These are phyloP conservation scores for Allophyes oxyacanthae DNA, from an alignment of 2,888 invertebrate species.

Conservation along the genomic window DNA sequence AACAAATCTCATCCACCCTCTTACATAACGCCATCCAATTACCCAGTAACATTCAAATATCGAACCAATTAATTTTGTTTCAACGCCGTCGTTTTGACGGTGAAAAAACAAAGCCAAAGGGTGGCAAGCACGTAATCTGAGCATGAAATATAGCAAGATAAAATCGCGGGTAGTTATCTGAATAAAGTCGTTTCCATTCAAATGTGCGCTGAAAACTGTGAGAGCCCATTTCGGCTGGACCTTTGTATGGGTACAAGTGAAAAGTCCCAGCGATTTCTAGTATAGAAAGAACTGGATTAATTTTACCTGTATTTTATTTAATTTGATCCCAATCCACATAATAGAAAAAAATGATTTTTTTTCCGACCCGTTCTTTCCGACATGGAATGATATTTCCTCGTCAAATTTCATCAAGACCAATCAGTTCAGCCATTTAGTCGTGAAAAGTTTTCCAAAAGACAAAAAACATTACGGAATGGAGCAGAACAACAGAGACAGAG, in stretches of 20 bases:
- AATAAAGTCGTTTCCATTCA: slow-evolving; percentile 85
- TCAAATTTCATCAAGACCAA: too few relatives aligned
- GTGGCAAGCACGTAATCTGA: slow-evolving; percentile 66
- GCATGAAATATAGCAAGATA: slow-evolving; percentile 78
- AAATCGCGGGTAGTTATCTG: slow-evolving; percentile 79
- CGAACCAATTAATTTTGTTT: slow-evolving; percentile 49
- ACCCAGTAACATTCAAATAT: slow-evolving; percentile 45
- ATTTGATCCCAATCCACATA: too few relatives aligned
- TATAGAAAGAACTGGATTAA: neutral
- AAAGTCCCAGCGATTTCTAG: slow-evolving; percentile 13
- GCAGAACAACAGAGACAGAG: too few relatives aligned
- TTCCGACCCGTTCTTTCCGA: too few relatives aligned
- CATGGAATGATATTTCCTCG: too few relatives aligned
- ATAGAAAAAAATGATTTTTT: too few relatives aligned
- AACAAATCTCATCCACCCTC: slow-evolving; percentile 4
- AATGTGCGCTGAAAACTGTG: slow-evolving; percentile 81
- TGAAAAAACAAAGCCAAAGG: slow-evolving; percentile 48
- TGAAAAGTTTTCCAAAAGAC: too few relatives aligned
- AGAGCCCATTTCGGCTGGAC: slow-evolving; percentile 77
- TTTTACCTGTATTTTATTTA: too few relatives aligned
- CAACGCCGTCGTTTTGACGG: slow-evolving; percentile 45
- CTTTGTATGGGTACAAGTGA: slow-evolving; percentile 58
- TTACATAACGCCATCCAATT: slow-evolving; percentile 40
- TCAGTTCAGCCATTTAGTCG: too few relatives aligned
- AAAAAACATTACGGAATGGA: too few relatives aligned